Evolutionary conservation across 2,888 invertebrate genomes (phyloP), one percentile per base, ranked within the genome.

Genomic region (Apamea crenata): DNA sequence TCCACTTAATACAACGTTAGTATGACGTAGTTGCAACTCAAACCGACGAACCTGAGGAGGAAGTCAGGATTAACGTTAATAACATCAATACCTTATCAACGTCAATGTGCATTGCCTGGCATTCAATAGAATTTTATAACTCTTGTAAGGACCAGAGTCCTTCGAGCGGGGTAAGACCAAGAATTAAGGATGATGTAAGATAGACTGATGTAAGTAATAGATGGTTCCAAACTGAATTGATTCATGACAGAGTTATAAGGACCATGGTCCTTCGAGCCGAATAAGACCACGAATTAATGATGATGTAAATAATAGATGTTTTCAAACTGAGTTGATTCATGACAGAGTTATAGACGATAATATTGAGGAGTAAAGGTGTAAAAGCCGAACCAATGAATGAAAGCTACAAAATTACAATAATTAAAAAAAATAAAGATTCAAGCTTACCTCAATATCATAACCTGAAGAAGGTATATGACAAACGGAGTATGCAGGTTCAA

Each of bases 371-470:
- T 1, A 14, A 5, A n/a, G 16, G 6, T 16, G 16, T 44, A 73
- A 73, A 32, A 66, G 12, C 1, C 1, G 0, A 47, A 73, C 3
- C 10, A 59, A 12, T 32, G 1, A 32, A 25, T 25, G 25, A 70
- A 70, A 25, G 10, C 4, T 14, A 68, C 21, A 8, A 71, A 40
- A 56, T 12, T 7, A 5, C 16, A 18, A 14, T 25, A 12, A 21
- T 1, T 44, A 1, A 29, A 7, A 29, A n/a, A 21, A n/a, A 6
- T 18, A 29, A 6, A 7, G 6, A 40, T 61, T 80, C 88, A n/a
- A n/a, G n/a, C n/a, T 75, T 74, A 93, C 93, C 89, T 93, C 92
- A 21, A 87, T 78, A 78, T 86, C 88, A 80, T 93, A 93, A n/a
- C 82, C 78, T 2, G 90, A 82, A 32, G 91, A 82, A 0, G 91